A percentile compares a stretch with the other conserved stretches of the same genome.
Evolutionary conservation across 2,797 vertebrate species (phyloP).

Genomic region (Buphagus erythrorhynchus): DNA sequence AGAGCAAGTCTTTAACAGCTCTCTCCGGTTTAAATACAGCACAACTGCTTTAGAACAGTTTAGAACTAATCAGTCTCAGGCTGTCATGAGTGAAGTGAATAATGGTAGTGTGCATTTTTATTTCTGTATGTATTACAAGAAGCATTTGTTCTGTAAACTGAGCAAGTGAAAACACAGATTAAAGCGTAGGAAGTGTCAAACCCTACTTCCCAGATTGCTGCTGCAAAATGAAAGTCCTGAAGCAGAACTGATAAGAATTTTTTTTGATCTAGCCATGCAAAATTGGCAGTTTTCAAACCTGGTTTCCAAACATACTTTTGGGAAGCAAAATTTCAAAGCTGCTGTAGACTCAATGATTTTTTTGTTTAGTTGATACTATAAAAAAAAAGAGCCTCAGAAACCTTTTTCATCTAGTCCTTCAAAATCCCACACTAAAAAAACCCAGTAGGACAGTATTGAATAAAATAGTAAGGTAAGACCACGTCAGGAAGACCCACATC

Average conservation of each 20-base stretch:
- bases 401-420: background rate
- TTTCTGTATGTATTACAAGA: background rate
- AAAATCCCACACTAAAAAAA: background rate
- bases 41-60: background rate
- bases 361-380: background rate
- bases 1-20: background rate
- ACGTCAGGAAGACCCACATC: background rate
- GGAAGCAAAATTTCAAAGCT: background rate
- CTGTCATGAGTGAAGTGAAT: background rate
- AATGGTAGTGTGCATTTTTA: background rate
- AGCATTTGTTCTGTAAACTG: background rate
- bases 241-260: background rate
- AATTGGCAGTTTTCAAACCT: background rate
- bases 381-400: background rate
- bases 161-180: background rate
- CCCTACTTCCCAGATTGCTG: background rate
- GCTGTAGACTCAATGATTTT: background rate
- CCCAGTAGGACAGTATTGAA: background rate
- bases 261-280: background rate
- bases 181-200: background rate
- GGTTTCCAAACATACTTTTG: background rate
- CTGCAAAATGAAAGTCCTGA: background rate
- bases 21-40: background rate
- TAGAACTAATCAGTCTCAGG: background rate
- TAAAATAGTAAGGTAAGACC: background rate